Percentiles rank a stretch among this genome's conserved stretches.
phyloP scores from a whole-genome alignment of 2,888 invertebrate species.

The Eupeodes latifasciatus region DNA sequence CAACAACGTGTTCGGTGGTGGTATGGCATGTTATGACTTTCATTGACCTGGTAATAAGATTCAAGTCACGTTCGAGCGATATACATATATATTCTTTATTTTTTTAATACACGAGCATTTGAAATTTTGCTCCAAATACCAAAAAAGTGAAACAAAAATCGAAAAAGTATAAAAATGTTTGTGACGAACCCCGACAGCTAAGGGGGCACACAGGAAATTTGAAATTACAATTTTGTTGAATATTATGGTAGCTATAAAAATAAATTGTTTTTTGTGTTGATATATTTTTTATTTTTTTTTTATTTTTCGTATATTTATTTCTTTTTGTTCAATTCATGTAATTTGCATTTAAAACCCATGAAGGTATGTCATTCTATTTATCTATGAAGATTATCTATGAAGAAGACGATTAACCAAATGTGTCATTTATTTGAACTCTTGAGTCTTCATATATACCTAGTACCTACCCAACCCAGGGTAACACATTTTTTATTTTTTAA shows the following conservation, averaged over 20 bases:
- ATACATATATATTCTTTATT: slow-evolving; percentile 50
- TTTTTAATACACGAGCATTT: slow-evolving; percentile 59
- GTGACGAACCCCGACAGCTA: slow-evolving; percentile 37
- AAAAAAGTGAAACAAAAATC: background rate
- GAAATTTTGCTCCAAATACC: slow-evolving; percentile 65
- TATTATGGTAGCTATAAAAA: slow-evolving; percentile 62
- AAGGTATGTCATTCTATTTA: slow-evolving; percentile 36
- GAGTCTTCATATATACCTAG: background rate
- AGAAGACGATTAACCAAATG: slow-evolving; percentile 46
- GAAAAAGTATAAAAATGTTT: background rate
- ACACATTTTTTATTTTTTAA: background rate
- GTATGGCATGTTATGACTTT: slow-evolving; percentile 70
- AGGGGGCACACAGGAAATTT: slow-evolving; percentile 61
- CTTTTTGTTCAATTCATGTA: slow-evolving; percentile 14
- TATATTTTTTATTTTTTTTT: slow-evolving; percentile 37
- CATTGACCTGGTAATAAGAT: slow-evolving; percentile 71
- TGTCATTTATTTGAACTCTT: slow-evolving; percentile 47
- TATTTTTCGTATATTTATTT: slow-evolving; percentile 21
- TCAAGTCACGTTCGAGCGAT: slow-evolving; percentile 74
- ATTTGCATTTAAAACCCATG: slow-evolving; percentile 53
- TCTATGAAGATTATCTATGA: slow-evolving; percentile 30
- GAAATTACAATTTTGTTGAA: slow-evolving; percentile 72
- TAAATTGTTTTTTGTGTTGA: slow-evolving; percentile 54
- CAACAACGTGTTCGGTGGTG: slow-evolving; percentile 37
- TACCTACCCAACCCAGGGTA: background rate